Percentiles rank a stretch among this genome's conserved stretches.
Evolutionary conservation across 2,888 invertebrate species (phyloP).

Genomic region (Syritta pipiens): DNA sequence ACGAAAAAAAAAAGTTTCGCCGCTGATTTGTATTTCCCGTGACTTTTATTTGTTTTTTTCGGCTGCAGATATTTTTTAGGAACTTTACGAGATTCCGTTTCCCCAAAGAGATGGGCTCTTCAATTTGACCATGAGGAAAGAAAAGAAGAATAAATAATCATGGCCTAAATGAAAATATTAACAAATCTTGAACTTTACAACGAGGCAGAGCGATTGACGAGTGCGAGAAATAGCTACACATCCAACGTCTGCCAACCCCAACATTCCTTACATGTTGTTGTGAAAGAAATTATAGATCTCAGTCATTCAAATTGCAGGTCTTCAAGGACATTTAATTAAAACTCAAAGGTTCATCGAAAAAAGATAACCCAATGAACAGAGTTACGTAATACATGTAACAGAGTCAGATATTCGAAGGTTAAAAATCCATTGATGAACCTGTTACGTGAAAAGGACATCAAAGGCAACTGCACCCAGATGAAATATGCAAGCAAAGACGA

Average conservation of each 20-base stretch:
- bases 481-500: not conserved
- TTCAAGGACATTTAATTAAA: not conserved
- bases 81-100: slow-evolving; percentile 5
- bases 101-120: not conserved
- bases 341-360: not conserved
- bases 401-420: no score
- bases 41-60: not conserved
- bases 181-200: not conserved
- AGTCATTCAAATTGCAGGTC: not conserved
- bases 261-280: no score
- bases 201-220: no score
- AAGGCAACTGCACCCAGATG: not conserved
- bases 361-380: not conserved
- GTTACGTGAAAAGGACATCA: slow-evolving; percentile 9
- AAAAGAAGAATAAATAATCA: not conserved
- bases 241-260: not conserved
- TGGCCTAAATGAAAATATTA: not conserved
- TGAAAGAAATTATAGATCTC: no score
- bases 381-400: no score
- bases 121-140: not conserved
- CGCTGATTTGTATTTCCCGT: not conserved
- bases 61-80: not conserved
- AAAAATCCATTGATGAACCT: no score
- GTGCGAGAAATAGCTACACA: no score
- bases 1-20: not conserved